Percentiles rank a stretch among this genome's conserved stretches.
These are phyloP conservation scores for Botia almorhae DNA, from an alignment of 2,797 vertebrate species.

Conservation along the genomic window DNA sequence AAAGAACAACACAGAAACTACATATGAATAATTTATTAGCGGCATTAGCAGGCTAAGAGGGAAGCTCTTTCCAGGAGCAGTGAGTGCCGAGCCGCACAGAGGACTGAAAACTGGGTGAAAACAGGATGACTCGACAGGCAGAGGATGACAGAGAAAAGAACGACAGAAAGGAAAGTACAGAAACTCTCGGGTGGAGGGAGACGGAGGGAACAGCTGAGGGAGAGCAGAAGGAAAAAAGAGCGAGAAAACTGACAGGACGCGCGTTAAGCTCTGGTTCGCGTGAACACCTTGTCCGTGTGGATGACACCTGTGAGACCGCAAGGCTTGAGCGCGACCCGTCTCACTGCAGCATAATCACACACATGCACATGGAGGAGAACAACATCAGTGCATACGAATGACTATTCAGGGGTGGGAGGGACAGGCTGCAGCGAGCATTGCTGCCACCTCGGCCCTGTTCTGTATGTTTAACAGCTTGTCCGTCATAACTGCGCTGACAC, in stretches of 20 bases:
- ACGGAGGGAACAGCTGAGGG: neutral
- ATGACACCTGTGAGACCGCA: conserved; percentile 50
- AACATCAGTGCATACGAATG: conserved; percentile 59
- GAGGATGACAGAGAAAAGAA: conserved; percentile 25
- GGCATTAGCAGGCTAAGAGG: conserved; percentile 52
- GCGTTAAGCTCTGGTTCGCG: conserved; percentile 33
- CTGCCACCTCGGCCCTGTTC: conserved; percentile 7
- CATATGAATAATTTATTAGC: conserved; percentile 62
- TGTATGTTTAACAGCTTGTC: conserved; percentile 8
- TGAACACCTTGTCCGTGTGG: conserved; percentile 31
- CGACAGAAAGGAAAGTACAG: neutral
- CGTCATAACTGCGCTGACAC: neutral
- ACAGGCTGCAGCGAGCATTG: neutral
- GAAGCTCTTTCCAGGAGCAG: conserved; percentile 53
- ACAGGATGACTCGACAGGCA: conserved; percentile 28
- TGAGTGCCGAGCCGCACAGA: neutral
- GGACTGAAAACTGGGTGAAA: conserved; percentile 40
- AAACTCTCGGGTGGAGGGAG: neutral
- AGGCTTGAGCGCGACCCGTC: conserved; percentile 37
- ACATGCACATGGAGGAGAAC: conserved; percentile 13
- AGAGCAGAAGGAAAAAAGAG: conserved; percentile 14
- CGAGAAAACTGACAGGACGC: conserved; percentile 14
- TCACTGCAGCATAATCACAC: conserved; percentile 41
- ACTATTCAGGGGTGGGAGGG: conserved; percentile 32
- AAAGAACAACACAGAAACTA: conserved; percentile 51